Conservation (phyloP, 2,888 invertebrate species). For the Allygus modestus region DNA sequence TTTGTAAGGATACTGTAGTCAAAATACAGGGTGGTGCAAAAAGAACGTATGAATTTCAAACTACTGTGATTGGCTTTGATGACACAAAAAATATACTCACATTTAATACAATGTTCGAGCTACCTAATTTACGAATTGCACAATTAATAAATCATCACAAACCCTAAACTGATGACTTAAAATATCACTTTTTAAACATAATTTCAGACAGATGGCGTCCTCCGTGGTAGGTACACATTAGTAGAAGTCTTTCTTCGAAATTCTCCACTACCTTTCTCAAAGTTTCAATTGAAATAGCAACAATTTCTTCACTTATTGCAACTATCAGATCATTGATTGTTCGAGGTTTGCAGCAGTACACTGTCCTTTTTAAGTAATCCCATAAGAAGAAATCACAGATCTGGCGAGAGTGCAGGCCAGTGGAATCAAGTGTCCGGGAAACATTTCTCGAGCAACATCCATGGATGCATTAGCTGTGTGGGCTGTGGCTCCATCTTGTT, state of each 20-base stretch:
- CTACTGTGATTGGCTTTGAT: slow-evolving; percentile 27
- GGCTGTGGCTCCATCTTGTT: slow-evolving; percentile 49
- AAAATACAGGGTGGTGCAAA: slow-evolving; percentile 26
- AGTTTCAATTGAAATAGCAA: neutral
- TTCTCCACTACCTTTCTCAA: neutral
- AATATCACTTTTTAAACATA: slow-evolving; percentile 15
- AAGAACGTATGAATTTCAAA: slow-evolving; percentile 40
- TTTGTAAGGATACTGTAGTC: too few relatives aligned
- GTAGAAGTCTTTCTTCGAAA: slow-evolving; percentile 23
- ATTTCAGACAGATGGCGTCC: slow-evolving; percentile 8
- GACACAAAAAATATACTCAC: neutral
- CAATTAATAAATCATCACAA: neutral
- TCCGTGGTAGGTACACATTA: neutral
- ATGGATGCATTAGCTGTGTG: slow-evolving; percentile 51
- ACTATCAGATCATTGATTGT: slow-evolving; percentile 5
- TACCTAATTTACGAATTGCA: neutral
- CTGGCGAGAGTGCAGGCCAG: slow-evolving; percentile 35
- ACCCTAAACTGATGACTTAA: neutral
- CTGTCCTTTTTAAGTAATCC: slow-evolving; percentile 45
- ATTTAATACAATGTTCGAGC: neutral
- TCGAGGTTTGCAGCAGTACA: slow-evolving; percentile 38
- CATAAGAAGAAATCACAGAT: slow-evolving; percentile 55
- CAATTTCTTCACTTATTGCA: slow-evolving; percentile 33
- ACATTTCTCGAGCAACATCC: slow-evolving; percentile 3
- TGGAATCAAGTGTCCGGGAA: neutral